Conservation (phyloP, 2,888 invertebrate species). For the Acrobasis suavella region DNA sequence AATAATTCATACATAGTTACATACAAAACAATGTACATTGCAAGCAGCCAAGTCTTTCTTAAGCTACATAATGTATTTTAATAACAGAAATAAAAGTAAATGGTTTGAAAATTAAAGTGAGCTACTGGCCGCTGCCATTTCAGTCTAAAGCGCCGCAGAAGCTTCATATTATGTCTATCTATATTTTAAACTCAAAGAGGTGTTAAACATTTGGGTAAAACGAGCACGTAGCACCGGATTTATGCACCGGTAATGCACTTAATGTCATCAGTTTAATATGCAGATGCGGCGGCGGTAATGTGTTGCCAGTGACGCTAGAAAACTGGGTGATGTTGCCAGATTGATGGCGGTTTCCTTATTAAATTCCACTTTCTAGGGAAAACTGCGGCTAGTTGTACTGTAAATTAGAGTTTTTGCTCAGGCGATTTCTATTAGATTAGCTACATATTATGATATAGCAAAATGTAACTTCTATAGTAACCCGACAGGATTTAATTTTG, state of each 20-base stretch:
- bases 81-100: too few relatives aligned
- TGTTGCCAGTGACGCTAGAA: conserved; percentile 13
- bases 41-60: too few relatives aligned
- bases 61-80: too few relatives aligned
- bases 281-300: conserved; percentile 6
- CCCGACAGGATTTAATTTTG: too few relatives aligned
- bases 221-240: conserved; percentile 21
- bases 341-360: neutral
- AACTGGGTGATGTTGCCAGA: conserved; percentile 12
- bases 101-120: too few relatives aligned
- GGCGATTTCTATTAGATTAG: neutral
- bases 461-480: too few relatives aligned
- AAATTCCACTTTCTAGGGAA: conserved; percentile 10
- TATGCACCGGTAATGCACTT: conserved; percentile 17
- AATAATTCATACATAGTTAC: too few relatives aligned
- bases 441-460: neutral
- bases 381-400: neutral
- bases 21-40: too few relatives aligned
- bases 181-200: too few relatives aligned
- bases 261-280: conserved; percentile 19
- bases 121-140: too few relatives aligned
- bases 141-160: too few relatives aligned
- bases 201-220: neutral
- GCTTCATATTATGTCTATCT: too few relatives aligned
- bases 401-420: neutral